Evolutionary conservation across 2,888 invertebrate genomes (phyloP).

Genomic region (Choristoneura rosaceana): DNA sequence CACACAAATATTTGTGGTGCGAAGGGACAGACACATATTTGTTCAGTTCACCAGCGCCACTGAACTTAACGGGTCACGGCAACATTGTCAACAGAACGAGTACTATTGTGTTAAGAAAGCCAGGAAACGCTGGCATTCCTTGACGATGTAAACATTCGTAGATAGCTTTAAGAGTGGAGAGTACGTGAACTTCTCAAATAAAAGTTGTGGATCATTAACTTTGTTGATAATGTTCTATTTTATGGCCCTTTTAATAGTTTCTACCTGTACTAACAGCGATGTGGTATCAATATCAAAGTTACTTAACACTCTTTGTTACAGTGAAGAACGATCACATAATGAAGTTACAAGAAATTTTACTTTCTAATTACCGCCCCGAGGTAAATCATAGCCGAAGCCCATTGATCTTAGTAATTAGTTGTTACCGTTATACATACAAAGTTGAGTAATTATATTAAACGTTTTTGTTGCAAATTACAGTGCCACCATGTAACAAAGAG

Average conservation of each 20-base stretch:
- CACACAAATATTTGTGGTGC: conserved; percentile 32
- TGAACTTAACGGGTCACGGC: conserved; percentile 36
- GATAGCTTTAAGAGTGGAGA: background rate
- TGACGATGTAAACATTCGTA: conserved; percentile 12
- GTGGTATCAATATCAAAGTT: conserved; percentile 29
- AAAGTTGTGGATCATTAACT: background rate
- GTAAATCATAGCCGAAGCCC: conserved; percentile 43
- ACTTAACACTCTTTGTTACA: conserved; percentile 36
- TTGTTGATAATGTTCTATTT: background rate
- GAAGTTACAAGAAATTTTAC: conserved; percentile 39
- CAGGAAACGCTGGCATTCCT: conserved; percentile 35
- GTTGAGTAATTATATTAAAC: conserved; percentile 52
- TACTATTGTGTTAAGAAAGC: conserved; percentile 23
- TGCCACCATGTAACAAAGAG: conserved; percentile 48
- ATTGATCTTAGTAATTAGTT: conserved; percentile 44
- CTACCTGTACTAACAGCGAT: background rate
- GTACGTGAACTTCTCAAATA: background rate
- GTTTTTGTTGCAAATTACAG: conserved; percentile 51
- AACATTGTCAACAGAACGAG: conserved; percentile 37
- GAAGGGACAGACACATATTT: conserved; percentile 44
- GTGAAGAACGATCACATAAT: conserved; percentile 35
- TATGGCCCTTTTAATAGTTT: background rate
- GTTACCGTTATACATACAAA: conserved; percentile 42
- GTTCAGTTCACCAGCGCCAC: conserved; percentile 33
- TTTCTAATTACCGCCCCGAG: conserved; percentile 47